Evolutionary conservation across 1,140 invertebrate genomes (phyloP).

Genomic region (Heliconius hewitsoni): DNA sequence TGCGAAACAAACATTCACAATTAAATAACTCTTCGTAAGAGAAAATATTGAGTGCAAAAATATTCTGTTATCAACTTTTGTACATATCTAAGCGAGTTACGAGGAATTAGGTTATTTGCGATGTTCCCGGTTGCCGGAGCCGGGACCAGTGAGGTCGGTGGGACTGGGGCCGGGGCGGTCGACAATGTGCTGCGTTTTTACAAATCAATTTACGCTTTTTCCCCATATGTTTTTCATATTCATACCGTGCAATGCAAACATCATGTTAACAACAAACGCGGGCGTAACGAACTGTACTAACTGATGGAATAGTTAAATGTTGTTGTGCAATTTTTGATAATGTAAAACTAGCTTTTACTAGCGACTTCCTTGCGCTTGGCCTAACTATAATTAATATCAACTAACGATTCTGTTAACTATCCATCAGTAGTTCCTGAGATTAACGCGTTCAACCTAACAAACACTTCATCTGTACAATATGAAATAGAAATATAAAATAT

Average conservation of each 20-base stretch:
- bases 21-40: slow-evolving; percentile 25
- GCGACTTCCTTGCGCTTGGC: too few relatives aligned
- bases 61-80: slow-evolving; percentile 29
- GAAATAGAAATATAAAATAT: neutral
- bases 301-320: neutral
- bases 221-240: neutral
- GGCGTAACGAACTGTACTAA: neutral
- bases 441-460: neutral
- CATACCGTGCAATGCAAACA: neutral
- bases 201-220: slow-evolving; percentile 1
- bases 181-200: neutral
- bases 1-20: slow-evolving; percentile 26
- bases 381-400: too few relatives aligned
- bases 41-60: slow-evolving; percentile 27
- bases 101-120: slow-evolving; percentile 12
- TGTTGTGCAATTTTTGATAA: too few relatives aligned
- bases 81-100: slow-evolving; percentile 25
- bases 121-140: slow-evolving; percentile 7
- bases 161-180: neutral
- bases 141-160: neutral
- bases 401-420: too few relatives aligned
- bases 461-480: neutral
- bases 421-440: neutral
- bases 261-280: slow-evolving; percentile 5
- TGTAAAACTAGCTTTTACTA: too few relatives aligned